A percentile compares a stretch with the other conserved stretches of the same genome.
These are phyloP conservation scores for Drosophila yakuba DNA, from an alignment of 1,140 invertebrate genomes.

Conservation along the genomic window DNA sequence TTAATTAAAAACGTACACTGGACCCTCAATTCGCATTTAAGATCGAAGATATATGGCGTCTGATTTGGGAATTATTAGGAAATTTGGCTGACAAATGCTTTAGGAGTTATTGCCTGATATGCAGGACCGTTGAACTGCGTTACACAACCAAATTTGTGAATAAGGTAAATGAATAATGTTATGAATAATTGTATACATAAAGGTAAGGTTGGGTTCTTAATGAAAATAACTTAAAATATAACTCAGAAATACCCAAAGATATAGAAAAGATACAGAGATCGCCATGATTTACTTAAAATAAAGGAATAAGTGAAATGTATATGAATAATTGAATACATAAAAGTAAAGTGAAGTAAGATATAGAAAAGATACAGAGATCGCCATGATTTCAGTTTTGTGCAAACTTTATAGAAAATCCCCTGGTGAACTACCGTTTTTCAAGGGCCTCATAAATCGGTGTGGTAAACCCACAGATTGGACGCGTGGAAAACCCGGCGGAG, in stretches of 20 bases:
- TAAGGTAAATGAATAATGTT: too few relatives aligned
- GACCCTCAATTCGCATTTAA: neutral
- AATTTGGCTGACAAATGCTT: neutral
- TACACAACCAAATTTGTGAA: too few relatives aligned
- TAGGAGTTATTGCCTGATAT: conserved; percentile 2
- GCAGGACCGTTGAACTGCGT: too few relatives aligned
- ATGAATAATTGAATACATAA: too few relatives aligned
- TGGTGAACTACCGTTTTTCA: neutral
- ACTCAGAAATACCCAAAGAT: neutral
- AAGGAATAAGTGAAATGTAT: too few relatives aligned
- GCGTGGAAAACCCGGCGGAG: conserved; percentile 15
- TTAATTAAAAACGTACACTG: conserved; percentile 15
- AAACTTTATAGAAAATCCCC: neutral
- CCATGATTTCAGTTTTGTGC: too few relatives aligned
- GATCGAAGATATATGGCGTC: neutral
- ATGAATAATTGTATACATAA: too few relatives aligned
- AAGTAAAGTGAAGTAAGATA: too few relatives aligned
- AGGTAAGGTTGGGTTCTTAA: too few relatives aligned
- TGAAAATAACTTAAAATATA: neutral
- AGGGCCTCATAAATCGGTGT: conserved; percentile 27
- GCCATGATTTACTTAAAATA: too few relatives aligned
- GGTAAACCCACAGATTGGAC: conserved; percentile 36
- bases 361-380: too few relatives aligned
- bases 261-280: neutral
- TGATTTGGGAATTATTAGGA: neutral